Evolutionary conservation across 2,797 vertebrate species (phyloP), one percentile per base, ranked within the genome.

Genomic region (Poecilia velifera): DNA sequence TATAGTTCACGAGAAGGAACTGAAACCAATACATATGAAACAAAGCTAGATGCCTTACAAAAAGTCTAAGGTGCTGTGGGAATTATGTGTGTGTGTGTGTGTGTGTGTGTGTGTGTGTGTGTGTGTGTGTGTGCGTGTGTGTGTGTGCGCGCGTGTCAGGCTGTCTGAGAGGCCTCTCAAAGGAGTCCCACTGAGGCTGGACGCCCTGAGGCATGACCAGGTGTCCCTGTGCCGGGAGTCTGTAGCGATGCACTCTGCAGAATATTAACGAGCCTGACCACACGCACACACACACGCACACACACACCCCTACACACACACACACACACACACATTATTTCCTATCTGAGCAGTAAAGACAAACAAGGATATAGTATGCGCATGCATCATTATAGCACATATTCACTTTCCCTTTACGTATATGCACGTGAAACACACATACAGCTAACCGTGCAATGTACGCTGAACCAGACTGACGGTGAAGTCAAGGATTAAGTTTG

Each of bases 191-290:
- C 84, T 41, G 84, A 86, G 92, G 74, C 84, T 84, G 81, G 86
- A 85, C 20, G 88, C 92, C 91, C 88, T 91, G 89, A 94, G 91
- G 91, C 88, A 84, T 93, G 93, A 94, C 93, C 94, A 95, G 93
- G 94, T 94, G 94, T 92, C 85, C 70, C 84, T 84, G 88, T 75
- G 72, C 88, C 4, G 6, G 80, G 81, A 88, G 85, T 78, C 79
- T 87, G 89, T 83, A 51, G 49, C 80, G 57, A 82, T 79, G 78
- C 84, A 74, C 84, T 80, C 85, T 72, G 79, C 84, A 76, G 93
- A 93, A 94, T 95, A 91, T 86, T 85, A 92, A 95, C 85, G 84
- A 90, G 81, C 64, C 84, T 82, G 73, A 81, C 84, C 77, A 82
- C 1, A 46, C 6, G 2, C 43, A 16, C 45, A 14, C 13, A 14